A percentile compares a stretch with the other conserved stretches of the same genome.
Evolutionary conservation across 2,888 invertebrate genomes (phyloP).

Genomic region (Campoplex nolae): DNA sequence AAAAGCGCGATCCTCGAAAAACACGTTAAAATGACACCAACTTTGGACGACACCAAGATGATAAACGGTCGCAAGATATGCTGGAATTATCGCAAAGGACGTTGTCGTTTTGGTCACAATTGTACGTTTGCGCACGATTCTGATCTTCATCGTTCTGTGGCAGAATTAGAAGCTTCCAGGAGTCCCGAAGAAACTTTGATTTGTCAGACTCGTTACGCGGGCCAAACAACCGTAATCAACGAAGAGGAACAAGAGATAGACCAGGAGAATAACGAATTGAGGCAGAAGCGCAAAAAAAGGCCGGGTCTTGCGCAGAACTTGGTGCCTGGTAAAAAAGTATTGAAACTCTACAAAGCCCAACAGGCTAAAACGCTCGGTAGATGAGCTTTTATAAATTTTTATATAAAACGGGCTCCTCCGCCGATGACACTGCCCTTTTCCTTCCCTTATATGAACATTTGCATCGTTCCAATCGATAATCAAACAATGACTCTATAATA

Average conservation of each 20-base stretch:
- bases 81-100: slow-evolving; percentile 96
- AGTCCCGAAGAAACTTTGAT: slow-evolving; percentile 83
- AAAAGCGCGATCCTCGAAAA: slow-evolving; percentile 95
- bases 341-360: slow-evolving; percentile 91
- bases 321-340: slow-evolving; percentile 93
- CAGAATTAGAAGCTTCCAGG: slow-evolving; percentile 87
- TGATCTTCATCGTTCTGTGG: slow-evolving; percentile 89
- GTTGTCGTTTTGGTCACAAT: slow-evolving; percentile 95
- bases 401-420: not conserved
- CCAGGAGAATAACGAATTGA: slow-evolving; percentile 85
- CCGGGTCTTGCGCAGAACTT: slow-evolving; percentile 92
- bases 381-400: slow-evolving; percentile 73
- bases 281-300: slow-evolving; percentile 88
- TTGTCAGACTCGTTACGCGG: slow-evolving; percentile 82
- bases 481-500: not conserved
- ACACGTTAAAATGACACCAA: slow-evolving; percentile 95
- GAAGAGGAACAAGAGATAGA: slow-evolving; percentile 85
- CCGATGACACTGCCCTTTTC: not conserved
- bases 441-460: not conserved
- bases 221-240: slow-evolving; percentile 74
- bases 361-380: slow-evolving; percentile 85
- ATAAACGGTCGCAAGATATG: slow-evolving; percentile 96
- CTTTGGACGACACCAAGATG: slow-evolving; percentile 88
- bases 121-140: slow-evolving; percentile 97
- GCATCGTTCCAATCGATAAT: not conserved